These are phyloP conservation scores for Leptinotarsa lineolata DNA, from an alignment of 1,140 invertebrate genomes.

Conservation along the genomic window DNA sequence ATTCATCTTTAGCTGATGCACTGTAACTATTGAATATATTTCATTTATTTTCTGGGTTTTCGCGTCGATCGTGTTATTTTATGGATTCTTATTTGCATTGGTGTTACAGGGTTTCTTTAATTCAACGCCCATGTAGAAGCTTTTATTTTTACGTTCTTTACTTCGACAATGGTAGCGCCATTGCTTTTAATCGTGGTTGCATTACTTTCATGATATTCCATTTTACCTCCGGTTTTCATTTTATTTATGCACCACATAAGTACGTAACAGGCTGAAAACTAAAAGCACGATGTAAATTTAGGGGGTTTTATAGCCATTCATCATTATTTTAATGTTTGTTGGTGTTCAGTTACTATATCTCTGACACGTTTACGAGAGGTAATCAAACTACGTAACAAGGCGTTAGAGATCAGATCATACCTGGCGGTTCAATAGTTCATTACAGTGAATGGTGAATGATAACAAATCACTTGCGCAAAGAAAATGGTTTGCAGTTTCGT, in stretches of 20 bases:
- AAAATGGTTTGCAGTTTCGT: too few relatives aligned
- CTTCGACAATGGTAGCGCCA: neutral
- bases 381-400: neutral
- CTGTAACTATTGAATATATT: neutral
- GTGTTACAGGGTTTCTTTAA: neutral
- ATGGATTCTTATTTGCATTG: neutral
- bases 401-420: too few relatives aligned
- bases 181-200: neutral
- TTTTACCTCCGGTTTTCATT: neutral
- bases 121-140: neutral
- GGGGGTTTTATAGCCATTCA: neutral
- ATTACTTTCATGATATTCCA: neutral
- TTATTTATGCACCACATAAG: neutral
- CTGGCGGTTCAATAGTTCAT: too few relatives aligned
- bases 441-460: too few relatives aligned
- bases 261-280: neutral
- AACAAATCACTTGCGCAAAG: too few relatives aligned
- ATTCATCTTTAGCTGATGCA: too few relatives aligned
- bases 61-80: neutral
- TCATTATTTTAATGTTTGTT: neutral
- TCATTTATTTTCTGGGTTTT: neutral
- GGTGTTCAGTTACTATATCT: neutral
- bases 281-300: neutral
- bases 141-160: neutral
- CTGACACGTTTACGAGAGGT: neutral